These are phyloP conservation scores for Ptychochromis oligacanthus DNA, from an alignment of 2,113 vertebrate species.

Conservation along the genomic window DNA sequence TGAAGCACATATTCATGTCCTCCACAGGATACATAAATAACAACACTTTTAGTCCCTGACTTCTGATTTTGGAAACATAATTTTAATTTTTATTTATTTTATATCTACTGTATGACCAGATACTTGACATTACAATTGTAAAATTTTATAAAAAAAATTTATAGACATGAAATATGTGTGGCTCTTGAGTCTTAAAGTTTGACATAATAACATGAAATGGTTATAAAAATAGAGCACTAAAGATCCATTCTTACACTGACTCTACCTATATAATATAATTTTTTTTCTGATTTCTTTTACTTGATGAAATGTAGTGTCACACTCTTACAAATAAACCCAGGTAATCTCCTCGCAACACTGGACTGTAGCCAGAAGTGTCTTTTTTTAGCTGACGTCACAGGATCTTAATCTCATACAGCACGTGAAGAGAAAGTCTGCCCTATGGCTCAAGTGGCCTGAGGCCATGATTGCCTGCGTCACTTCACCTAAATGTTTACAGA, in stretches of 20 bases:
- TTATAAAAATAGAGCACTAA: no score
- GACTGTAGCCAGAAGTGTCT: conserved; percentile 5
- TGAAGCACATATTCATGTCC: no score
- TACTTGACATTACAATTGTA: no score
- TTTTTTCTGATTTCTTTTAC: background rate
- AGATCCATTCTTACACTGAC: no score
- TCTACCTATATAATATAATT: background rate
- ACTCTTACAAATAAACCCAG: background rate
- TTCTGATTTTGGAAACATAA: no score
- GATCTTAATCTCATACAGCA: conserved; percentile 41
- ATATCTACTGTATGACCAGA: no score
- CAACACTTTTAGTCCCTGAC: no score
- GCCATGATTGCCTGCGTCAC: conserved; percentile 8
- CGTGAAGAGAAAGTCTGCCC: conserved; percentile 26
- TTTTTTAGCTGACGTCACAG: conserved; percentile 40
- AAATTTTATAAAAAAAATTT: no score
- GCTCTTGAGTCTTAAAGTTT: no score
- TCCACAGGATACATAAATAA: no score
- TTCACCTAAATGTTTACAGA: conserved; percentile 15
- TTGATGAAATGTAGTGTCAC: background rate
- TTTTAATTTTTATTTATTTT: no score
- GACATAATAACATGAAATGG: no score
- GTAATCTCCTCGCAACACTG: background rate
- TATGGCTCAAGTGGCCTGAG: conserved; percentile 12
- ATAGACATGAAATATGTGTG: background rate